These are phyloP conservation scores for Platynereis dumerilii DNA, from an alignment of 2,888 invertebrate species.

Conservation along the genomic window DNA sequence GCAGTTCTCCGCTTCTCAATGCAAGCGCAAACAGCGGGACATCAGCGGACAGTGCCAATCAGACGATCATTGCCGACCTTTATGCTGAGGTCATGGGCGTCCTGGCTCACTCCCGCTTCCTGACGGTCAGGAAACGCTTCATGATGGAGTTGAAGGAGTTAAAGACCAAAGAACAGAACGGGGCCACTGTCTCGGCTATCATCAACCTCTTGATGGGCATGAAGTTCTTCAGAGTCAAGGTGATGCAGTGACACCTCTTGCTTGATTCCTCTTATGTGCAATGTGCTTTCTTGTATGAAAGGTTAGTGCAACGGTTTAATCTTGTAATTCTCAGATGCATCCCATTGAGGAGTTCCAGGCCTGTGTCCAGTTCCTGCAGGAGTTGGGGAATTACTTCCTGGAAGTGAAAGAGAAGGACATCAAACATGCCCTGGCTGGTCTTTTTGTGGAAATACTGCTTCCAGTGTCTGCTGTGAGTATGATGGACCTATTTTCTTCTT, in stretches of 20 bases:
- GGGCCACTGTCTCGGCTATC: slow-evolving; percentile 80
- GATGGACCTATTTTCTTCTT: neutral
- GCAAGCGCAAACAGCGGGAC: neutral
- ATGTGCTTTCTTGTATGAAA: too few relatives aligned
- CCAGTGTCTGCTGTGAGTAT: slow-evolving; percentile 93
- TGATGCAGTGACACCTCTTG: slow-evolving; percentile 43
- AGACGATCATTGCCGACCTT: slow-evolving; percentile 95
- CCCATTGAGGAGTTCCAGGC: slow-evolving; percentile 99
- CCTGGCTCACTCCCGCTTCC: slow-evolving; percentile 89
- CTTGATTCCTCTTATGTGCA: too few relatives aligned
- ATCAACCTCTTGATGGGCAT: slow-evolving; percentile 98
- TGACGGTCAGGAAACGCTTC: slow-evolving; percentile 89
- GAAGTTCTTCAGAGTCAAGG: slow-evolving; percentile 92
- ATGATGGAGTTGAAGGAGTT: slow-evolving; percentile 89
- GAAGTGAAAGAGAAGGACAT: slow-evolving; percentile 98
- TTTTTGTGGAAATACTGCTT: slow-evolving; percentile 97
- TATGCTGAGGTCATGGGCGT: slow-evolving; percentile 98
- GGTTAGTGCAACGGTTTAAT: neutral
- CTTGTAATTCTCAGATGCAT: slow-evolving; percentile 88
- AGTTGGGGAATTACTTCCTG: slow-evolving; percentile 96
- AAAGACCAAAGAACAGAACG: slow-evolving; percentile 82
- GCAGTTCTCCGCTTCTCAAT: neutral
- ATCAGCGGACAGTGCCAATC: slow-evolving; percentile 65
- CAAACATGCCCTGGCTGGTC: slow-evolving; percentile 94
- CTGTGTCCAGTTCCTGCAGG: slow-evolving; percentile 97